Evolutionary conservation across 1,140 invertebrate genomes (phyloP).

Genomic region (Archivesica marissinica): DNA sequence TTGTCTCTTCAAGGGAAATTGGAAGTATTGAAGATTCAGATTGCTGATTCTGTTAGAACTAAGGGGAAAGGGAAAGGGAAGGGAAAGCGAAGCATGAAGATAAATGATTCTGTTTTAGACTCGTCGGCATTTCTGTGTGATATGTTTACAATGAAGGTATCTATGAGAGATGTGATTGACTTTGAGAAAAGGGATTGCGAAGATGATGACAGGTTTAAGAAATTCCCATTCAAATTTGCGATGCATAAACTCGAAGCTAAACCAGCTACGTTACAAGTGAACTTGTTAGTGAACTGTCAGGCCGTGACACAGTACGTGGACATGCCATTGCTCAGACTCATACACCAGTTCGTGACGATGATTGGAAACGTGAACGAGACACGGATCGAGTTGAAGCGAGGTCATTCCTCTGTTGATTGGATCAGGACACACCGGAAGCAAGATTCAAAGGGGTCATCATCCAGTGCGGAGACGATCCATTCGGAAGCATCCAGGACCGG

Average conservation of each 20-base stretch:
- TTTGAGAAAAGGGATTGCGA: slow-evolving; percentile 93
- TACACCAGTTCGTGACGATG: slow-evolving; percentile 99
- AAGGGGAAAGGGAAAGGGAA: slow-evolving; percentile 73
- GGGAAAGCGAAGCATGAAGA: slow-evolving; percentile 64
- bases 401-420: slow-evolving; percentile 72
- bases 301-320: slow-evolving; percentile 89
- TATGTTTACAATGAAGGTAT: slow-evolving; percentile 93
- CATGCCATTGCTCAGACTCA: slow-evolving; percentile 95
- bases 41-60: slow-evolving; percentile 88
- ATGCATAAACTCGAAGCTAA: slow-evolving; percentile 83
- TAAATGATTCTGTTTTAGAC: slow-evolving; percentile 85
- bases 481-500: slow-evolving; percentile 74
- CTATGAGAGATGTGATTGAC: slow-evolving; percentile 93
- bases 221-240: slow-evolving; percentile 76
- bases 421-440: slow-evolving; percentile 80
- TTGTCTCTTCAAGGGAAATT: slow-evolving; percentile 94
- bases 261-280: slow-evolving; percentile 82
- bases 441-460: slow-evolving; percentile 82
- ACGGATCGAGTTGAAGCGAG: slow-evolving; percentile 90
- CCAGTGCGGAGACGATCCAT: slow-evolving; percentile 81
- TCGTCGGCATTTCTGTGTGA: slow-evolving; percentile 96
- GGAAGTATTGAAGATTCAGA: slow-evolving; percentile 95
- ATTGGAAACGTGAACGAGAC: slow-evolving; percentile 98
- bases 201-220: slow-evolving; percentile 85
- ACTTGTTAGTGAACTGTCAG: slow-evolving; percentile 79